These are phyloP conservation scores for Cabera pusaria DNA, from an alignment of 2,888 invertebrate genomes.

Conservation along the genomic window DNA sequence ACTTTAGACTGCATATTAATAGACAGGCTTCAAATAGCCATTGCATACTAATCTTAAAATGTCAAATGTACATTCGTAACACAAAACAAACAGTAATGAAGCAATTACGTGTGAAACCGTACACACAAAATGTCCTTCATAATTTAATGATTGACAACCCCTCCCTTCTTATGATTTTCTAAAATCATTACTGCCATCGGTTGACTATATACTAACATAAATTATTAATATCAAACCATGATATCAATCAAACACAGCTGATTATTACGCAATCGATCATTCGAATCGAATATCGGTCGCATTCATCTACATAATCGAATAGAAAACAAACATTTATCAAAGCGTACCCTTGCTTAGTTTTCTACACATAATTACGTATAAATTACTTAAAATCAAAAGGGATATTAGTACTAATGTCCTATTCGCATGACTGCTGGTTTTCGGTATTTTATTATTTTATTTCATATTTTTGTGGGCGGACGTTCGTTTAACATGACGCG, in stretches of 20 bases:
- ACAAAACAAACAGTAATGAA: no score
- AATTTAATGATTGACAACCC: conserved; percentile 7
- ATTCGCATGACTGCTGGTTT: conserved; percentile 73
- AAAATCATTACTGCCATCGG: conserved; percentile 16
- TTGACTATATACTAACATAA: conserved; percentile 16
- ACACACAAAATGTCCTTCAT: background rate
- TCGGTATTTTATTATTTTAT: conserved; percentile 70
- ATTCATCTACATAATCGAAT: conserved; percentile 70
- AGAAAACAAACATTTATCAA: conserved; percentile 66
- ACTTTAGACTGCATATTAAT: no score
- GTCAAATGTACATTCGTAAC: no score
- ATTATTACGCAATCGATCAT: conserved; percentile 65
- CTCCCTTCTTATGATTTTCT: conserved; percentile 14
- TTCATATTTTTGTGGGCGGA: conserved; percentile 64
- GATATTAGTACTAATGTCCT: conserved; percentile 75
- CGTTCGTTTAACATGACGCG: conserved; percentile 69
- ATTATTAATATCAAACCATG: conserved; percentile 16
- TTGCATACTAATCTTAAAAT: conserved; percentile 1
- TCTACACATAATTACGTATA: conserved; percentile 71
- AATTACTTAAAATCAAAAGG: conserved; percentile 82
- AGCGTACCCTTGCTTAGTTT: conserved; percentile 56
- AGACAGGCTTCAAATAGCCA: no score
- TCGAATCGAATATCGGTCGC: conserved; percentile 55
- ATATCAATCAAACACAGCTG: conserved; percentile 38
- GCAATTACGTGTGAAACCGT: no score